phyloP scores from a whole-genome alignment of 1,140 invertebrate species.

The Lepidurus couesii region DNA sequence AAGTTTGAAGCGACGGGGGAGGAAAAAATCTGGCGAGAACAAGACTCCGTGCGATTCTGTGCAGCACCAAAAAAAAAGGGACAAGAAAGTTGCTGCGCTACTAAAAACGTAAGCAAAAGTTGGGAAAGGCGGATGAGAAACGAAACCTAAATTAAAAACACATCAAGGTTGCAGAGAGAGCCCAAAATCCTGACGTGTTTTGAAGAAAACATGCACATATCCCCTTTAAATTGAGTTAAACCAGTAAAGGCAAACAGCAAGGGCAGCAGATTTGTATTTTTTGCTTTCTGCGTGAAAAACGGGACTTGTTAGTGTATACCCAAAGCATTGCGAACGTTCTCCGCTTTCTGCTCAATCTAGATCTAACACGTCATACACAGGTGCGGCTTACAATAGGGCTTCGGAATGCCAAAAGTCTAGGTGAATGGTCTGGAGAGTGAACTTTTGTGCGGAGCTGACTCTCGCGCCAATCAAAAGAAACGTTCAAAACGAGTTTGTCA shows the following conservation, averaged over 20 bases:
- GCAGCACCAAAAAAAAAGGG: too few species aligned
- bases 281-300: too few species aligned
- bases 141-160: neutral
- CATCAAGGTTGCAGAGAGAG: neutral
- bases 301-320: too few species aligned
- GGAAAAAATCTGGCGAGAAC: neutral
- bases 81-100: too few species aligned
- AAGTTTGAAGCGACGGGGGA: neutral
- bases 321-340: too few species aligned
- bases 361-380: neutral
- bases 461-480: neutral
- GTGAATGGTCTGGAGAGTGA: neutral
- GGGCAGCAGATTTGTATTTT: slow-evolving; percentile 10
- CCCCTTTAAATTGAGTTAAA: neutral
- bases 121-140: neutral
- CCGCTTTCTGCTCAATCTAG: neutral
- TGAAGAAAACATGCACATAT: slow-evolving; percentile 10
- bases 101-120: neutral
- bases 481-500: neutral
- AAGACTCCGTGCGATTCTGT: too few species aligned
- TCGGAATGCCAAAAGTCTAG: neutral
- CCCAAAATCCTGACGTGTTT: neutral
- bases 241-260: neutral
- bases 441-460: neutral
- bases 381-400: neutral